Evolutionary conservation across 2,797 vertebrate species (phyloP), one percentile per base, ranked within the genome.

Genomic region (Danio albolineatus): DNA sequence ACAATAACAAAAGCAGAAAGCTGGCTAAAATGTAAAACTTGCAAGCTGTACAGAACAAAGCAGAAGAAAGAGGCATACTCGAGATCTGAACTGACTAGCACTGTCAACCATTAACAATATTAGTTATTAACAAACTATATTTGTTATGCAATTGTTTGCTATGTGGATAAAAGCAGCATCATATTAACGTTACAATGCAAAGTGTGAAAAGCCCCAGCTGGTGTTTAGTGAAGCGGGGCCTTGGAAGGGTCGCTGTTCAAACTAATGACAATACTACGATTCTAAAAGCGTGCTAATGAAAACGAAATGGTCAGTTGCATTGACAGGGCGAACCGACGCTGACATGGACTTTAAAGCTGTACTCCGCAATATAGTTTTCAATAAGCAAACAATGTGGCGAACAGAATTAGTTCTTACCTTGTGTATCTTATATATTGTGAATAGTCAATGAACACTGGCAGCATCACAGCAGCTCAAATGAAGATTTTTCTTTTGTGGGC

Each of bases 391-490:
- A 36, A 36, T 43, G n/a, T 43, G 39, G 2, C 13, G 0, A 46
- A 17, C 5, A 1, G 13, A 62, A 54, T 13, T 1, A 12, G 39
- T 73, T 46, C 60, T 65, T 56, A 79, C 78, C 78, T 73, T 79
- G 0, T 71, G 51, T 44, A 28, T 44, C 78, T 73, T 79, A 0
- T 71, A 51, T 44, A 28, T 44, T 62, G 17, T 36, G 56, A 53
- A 61, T 2, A 54, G 4, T 7, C 7, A 17, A 10, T 17, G 14
- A 54, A n/a, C 5, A 56, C 5, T 5, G 48, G 59, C 17, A 79
- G 59, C 78, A 48, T 73, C 78, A 10, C n/a, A 7, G 5, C 16
- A 46, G 49, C 69, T 65, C 48, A 53, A 66, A 17, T 44, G 14
- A 72, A 72, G 10, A 10, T 70, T 61, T 72, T 21, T 51, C 36